These are phyloP conservation scores for Anolis apletophallus DNA, from an alignment of 2,797 vertebrate genomes.

Conservation along the genomic window DNA sequence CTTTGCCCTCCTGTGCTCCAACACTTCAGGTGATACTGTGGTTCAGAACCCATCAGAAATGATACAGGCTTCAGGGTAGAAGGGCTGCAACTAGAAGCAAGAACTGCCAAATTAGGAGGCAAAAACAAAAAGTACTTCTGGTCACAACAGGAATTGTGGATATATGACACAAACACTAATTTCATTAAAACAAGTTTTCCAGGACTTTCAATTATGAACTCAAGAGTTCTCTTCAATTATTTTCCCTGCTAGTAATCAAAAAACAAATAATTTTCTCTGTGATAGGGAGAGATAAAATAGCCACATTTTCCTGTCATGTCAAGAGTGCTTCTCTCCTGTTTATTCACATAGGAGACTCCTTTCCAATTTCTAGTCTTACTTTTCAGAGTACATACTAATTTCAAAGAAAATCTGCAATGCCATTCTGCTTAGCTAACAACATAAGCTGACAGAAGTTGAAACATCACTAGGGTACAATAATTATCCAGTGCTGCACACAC, in stretches of 20 bases:
- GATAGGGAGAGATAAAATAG: background rate
- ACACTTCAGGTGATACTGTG: background rate
- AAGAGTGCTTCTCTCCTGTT: no score
- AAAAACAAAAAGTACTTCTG: background rate
- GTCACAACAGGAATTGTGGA: background rate
- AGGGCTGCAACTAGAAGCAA: background rate
- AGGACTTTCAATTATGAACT: background rate
- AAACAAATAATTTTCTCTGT: background rate
- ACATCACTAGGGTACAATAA: fast-evolving
- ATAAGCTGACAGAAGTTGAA: background rate
- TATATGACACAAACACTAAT: background rate
- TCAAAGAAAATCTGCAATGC: fast-evolving
- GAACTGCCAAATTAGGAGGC: background rate
- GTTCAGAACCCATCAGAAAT: background rate
- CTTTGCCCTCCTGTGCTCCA: background rate
- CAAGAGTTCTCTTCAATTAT: background rate
- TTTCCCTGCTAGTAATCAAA: background rate
- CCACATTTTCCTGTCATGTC: background rate
- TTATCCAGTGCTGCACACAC: background rate
- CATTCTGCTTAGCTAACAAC: fast-evolving
- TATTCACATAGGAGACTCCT: no score
- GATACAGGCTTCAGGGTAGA: background rate
- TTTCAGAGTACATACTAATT: background rate
- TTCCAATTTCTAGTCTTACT: background rate
- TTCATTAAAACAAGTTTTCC: background rate